Evolutionary conservation across 2,888 invertebrate species (phyloP).

Genomic region (Lampropteryx suffumata): DNA sequence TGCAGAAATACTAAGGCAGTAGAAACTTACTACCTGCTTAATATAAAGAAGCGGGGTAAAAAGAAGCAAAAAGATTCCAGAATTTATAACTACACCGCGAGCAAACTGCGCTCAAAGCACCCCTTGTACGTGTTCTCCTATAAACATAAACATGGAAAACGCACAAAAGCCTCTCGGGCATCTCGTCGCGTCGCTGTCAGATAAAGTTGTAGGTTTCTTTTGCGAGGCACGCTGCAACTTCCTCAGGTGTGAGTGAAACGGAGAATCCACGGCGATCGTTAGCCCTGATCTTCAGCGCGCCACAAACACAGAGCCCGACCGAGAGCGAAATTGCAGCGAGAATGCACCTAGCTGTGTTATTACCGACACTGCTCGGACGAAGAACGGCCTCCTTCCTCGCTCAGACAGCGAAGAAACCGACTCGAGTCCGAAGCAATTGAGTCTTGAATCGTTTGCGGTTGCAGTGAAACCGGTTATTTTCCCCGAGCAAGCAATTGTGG

Average conservation of each 20-base stretch:
- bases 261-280: constrained; percentile 74
- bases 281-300: constrained; percentile 83
- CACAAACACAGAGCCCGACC: constrained; percentile 83
- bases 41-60: constrained; percentile 58
- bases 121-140: constrained; percentile 79
- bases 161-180: constrained; percentile 80
- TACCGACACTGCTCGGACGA: constrained; percentile 61
- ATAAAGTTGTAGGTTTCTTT: constrained; percentile 82
- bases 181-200: constrained; percentile 78
- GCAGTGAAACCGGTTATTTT: constrained; percentile 69
- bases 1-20: constrained; percentile 30
- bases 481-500: constrained; percentile 72
- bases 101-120: constrained; percentile 74
- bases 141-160: constrained; percentile 82
- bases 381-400: constrained; percentile 65
- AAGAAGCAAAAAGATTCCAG: constrained; percentile 67
- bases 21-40: no score
- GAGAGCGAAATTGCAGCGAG: constrained; percentile 83
- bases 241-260: constrained; percentile 61
- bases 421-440: constrained; percentile 42
- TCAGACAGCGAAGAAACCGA: constrained; percentile 42
- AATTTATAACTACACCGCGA: constrained; percentile 63
- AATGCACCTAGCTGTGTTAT: constrained; percentile 83
- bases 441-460: constrained; percentile 48
- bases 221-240: constrained; percentile 59